Percentiles rank a stretch among this genome's conserved stretches.
phyloP scores from a whole-genome alignment of 2,113 vertebrate species.

The Myotis davidii region DNA sequence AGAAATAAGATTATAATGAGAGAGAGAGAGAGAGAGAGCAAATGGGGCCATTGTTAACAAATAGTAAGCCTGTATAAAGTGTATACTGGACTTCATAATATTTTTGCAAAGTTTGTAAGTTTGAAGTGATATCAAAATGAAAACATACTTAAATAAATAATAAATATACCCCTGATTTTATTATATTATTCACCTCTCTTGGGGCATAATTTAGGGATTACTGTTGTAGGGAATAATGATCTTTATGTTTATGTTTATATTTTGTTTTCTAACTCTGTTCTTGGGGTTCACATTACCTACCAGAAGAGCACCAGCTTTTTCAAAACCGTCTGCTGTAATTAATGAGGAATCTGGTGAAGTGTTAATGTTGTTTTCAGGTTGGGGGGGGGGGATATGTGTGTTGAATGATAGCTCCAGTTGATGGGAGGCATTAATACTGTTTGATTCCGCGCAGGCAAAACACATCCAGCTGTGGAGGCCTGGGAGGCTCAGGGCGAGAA shows the following conservation, averaged over 20 bases:
- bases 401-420: constrained; percentile 60
- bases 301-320: constrained; percentile 22
- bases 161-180: neutral
- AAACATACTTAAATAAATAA: neutral
- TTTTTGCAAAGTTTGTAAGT: neutral
- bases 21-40: neutral
- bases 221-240: neutral
- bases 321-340: constrained; percentile 50
- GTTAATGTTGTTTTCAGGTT: constrained; percentile 30
- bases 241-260: neutral
- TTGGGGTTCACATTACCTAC: neutral
- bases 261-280: neutral
- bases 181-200: neutral
- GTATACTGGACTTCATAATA: neutral
- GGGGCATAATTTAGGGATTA: neutral
- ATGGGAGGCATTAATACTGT: neutral
- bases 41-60: neutral
- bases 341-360: constrained; percentile 27
- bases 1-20: too few species aligned
- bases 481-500: neutral
- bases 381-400: neutral
- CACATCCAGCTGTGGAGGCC: constrained; percentile 61
- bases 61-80: neutral
- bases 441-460: constrained; percentile 38
- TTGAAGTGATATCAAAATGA: constrained; percentile 17